Conservation (phyloP, 2,797 vertebrate genomes). For the Prionace glauca region DNA sequence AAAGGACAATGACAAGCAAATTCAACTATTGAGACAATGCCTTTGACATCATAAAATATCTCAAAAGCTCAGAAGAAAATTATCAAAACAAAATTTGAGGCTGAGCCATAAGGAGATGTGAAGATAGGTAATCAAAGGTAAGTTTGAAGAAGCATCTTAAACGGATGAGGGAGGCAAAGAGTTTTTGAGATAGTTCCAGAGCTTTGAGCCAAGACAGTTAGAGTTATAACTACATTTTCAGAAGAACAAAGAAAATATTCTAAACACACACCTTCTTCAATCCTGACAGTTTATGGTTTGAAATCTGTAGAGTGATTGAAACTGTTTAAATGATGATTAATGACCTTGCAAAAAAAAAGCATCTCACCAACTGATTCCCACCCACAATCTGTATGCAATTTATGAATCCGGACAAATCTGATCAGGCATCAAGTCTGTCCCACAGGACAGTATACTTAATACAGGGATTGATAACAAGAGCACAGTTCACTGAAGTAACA, state of each 20-base stretch:
- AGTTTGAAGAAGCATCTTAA: background rate
- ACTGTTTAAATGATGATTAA: background rate
- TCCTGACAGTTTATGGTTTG: background rate
- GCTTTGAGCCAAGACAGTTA: background rate
- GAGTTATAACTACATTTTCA: background rate
- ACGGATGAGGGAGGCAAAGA: background rate
- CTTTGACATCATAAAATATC: background rate
- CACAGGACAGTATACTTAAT: background rate
- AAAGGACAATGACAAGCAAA: background rate
- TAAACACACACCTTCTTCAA: background rate
- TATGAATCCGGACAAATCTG: background rate
- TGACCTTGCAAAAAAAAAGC: background rate
- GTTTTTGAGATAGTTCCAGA: background rate
- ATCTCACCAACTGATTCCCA: background rate
- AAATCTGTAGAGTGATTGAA: background rate
- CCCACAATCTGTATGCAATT: background rate
- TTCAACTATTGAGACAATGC: background rate
- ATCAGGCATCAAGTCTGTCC: background rate
- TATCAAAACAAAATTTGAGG: background rate
- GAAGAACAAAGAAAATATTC: background rate
- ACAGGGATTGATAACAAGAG: background rate
- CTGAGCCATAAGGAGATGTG: background rate
- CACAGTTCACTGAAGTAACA: background rate
- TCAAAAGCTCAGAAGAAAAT: background rate
- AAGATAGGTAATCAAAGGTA: background rate